These are phyloP conservation scores for human (Homo sapiens) DNA, from an alignment of 2,113 vertebrate species.

Conservation along the genomic window GRCh38 chr20:11206501-11207000, in stretches of 20 bases:
- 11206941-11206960: not conserved
- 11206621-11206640: not conserved
- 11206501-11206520: constrained; percentile 28
- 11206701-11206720: not conserved
- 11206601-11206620: not conserved
- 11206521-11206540: not conserved
- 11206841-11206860: constrained; percentile 31
- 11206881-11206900: not conserved
- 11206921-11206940: not conserved
- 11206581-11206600: not conserved
- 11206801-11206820: not conserved
- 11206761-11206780: not conserved
- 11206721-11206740: not conserved
- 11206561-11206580: not conserved
- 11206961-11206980: not conserved
- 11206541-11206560: not conserved
- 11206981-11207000: not conserved
- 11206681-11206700: not conserved
- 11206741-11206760: constrained; percentile 21
- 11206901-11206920: not conserved
- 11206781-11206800: constrained; percentile 21
- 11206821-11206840: constrained; percentile 25
- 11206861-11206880: not conserved
- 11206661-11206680: not conserved
- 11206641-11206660: not conserved